phyloP scores from a whole-genome alignment of 2,113 vertebrate species.

The Stictonetta naevosa region DNA sequence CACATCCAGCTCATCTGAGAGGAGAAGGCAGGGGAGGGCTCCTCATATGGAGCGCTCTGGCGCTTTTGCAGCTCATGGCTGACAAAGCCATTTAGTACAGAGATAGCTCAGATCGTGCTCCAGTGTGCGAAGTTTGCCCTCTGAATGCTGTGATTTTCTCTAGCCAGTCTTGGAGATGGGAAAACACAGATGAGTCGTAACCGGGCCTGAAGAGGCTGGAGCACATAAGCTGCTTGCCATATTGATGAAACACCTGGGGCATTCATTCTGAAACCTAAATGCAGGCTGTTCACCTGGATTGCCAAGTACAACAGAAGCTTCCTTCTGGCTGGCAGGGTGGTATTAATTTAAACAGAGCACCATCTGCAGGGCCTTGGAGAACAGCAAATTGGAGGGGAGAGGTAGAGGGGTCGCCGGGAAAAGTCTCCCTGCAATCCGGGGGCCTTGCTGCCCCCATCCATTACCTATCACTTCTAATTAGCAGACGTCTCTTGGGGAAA shows the following conservation, averaged over 20 bases:
- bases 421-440: neutral
- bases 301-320: constrained; percentile 76
- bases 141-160: constrained; percentile 55
- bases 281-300: constrained; percentile 77
- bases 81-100: neutral
- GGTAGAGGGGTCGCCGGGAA: neutral
- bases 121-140: neutral
- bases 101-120: constrained; percentile 34
- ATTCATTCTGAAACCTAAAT: constrained; percentile 65
- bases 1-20: neutral
- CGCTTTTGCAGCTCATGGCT: neutral
- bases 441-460: neutral
- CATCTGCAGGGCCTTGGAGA: constrained; percentile 57
- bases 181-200: constrained; percentile 46
- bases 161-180: constrained; percentile 34
- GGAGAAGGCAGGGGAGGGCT: neutral
- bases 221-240: constrained; percentile 68
- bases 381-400: neutral
- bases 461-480: constrained; percentile 54
- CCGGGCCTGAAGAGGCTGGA: constrained; percentile 36
- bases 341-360: constrained; percentile 29
- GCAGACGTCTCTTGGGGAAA: neutral
- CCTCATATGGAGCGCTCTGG: neutral
- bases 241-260: constrained; percentile 76
- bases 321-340: constrained; percentile 20